A percentile compares a stretch with the other conserved stretches of the same genome.
Conservation (phyloP, 2,888 invertebrate species). For the Oithona nana region DNA sequence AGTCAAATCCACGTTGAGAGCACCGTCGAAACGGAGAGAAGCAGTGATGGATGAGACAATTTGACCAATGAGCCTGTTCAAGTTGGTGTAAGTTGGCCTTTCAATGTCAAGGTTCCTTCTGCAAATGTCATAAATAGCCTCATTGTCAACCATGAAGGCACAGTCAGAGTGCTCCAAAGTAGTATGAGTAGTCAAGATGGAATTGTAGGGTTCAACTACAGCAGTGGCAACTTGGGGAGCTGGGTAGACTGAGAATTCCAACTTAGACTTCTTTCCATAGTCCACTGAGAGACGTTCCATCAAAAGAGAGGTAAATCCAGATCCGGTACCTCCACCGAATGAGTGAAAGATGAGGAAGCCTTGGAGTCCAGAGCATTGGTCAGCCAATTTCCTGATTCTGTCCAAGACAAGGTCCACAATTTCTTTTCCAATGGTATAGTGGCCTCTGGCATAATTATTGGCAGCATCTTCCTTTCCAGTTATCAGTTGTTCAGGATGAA, state of each 20-base stretch:
- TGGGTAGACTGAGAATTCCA: slow-evolving; percentile 28
- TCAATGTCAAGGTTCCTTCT: no score
- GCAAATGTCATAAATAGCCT: no score
- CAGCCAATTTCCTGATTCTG: slow-evolving; percentile 31
- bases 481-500: slow-evolving; percentile 92
- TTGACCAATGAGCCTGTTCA: slow-evolving; percentile 21
- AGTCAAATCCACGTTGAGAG: slow-evolving; percentile 51
- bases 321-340: slow-evolving; percentile 35
- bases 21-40: slow-evolving; percentile 31
- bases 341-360: slow-evolving; percentile 36
- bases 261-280: no score
- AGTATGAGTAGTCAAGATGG: slow-evolving; percentile 53
- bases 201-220: slow-evolving; percentile 46
- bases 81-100: slow-evolving; percentile 62
- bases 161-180: no score
- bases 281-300: slow-evolving; percentile 36
- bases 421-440: slow-evolving; percentile 50
- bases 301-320: slow-evolving; percentile 35
- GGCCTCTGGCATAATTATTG: slow-evolving; percentile 64
- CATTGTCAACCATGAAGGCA: no score
- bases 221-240: slow-evolving; percentile 22
- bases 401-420: slow-evolving; percentile 32
- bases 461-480: slow-evolving; percentile 76
- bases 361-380: slow-evolving; percentile 33
- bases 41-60: slow-evolving; percentile 28